phyloP scores from a whole-genome alignment of 2,797 vertebrate species.

The Sebastes ruberrimus region DNA sequence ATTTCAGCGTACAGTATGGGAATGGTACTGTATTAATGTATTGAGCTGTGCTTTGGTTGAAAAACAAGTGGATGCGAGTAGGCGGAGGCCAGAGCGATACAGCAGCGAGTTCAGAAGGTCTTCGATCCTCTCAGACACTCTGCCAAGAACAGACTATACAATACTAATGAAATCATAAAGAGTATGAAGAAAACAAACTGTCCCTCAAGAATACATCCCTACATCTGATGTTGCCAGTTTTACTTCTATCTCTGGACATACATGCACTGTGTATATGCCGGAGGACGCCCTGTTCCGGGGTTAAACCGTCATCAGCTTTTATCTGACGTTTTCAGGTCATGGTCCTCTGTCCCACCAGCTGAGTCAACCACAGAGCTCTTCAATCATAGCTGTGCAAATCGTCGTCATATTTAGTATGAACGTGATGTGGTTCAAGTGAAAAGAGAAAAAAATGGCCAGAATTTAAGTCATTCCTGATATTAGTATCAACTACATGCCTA shows the following conservation, averaged over 20 bases:
- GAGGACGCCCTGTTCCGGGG: slow-evolving; percentile 5
- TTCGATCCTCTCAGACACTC: slow-evolving; percentile 38
- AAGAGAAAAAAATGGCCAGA: neutral
- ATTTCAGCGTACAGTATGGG: slow-evolving; percentile 1
- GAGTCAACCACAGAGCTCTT: slow-evolving; percentile 17
- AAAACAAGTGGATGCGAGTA: slow-evolving; percentile 51
- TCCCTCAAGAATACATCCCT: slow-evolving; percentile 29
- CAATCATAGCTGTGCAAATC: slow-evolving; percentile 18
- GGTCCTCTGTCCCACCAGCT: slow-evolving; percentile 13
- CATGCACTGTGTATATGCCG: neutral
- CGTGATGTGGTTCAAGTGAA: neutral
- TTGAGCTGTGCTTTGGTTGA: slow-evolving; percentile 23
- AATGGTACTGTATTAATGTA: neutral
- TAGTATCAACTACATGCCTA: neutral
- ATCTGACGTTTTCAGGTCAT: slow-evolving; percentile 44
- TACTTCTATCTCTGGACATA: slow-evolving; percentile 6
- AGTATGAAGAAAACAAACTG: slow-evolving; percentile 36
- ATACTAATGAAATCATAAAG: slow-evolving; percentile 50
- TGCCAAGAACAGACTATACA: slow-evolving; percentile 47
- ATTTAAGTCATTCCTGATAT: neutral
- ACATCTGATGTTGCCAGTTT: slow-evolving; percentile 19
- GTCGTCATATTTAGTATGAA: neutral
- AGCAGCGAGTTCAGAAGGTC: slow-evolving; percentile 45
- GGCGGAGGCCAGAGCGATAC: slow-evolving; percentile 54
- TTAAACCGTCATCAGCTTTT: slow-evolving; percentile 24